These are phyloP conservation scores for Lepus townsendii DNA, from an alignment of 2,797 vertebrate species.

Conservation along the genomic window DNA sequence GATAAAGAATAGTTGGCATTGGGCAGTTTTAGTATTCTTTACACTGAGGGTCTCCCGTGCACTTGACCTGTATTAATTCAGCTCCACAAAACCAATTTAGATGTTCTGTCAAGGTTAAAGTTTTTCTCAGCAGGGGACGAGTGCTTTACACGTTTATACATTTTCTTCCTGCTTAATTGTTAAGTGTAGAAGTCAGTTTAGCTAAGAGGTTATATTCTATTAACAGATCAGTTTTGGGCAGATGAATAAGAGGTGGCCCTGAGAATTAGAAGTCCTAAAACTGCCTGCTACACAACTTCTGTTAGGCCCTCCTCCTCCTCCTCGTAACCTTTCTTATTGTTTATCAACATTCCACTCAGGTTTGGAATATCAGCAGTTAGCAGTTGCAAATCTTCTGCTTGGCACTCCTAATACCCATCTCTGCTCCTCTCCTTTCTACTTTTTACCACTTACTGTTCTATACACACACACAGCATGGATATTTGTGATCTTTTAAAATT, in stretches of 20 bases:
- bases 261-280: neutral
- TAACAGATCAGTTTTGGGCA: neutral
- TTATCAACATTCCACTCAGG: neutral
- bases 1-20: neutral
- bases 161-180: conserved; percentile 35
- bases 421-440: neutral
- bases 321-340: neutral
- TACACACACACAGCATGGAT: rapidly evolving
- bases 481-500: no score
- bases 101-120: conserved; percentile 47
- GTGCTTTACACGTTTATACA: conserved; percentile 52
- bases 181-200: conserved; percentile 44
- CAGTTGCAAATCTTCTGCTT: neutral
- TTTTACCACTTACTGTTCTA: neutral
- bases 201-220: conserved; percentile 20
- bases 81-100: conserved; percentile 33
- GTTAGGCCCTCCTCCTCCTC: neutral
- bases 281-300: neutral
- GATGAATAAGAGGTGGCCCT: neutral
- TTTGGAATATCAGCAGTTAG: neutral
- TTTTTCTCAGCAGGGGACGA: conserved; percentile 34
- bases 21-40: conserved; percentile 12
- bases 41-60: conserved; percentile 33
- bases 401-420: neutral
- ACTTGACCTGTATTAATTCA: conserved; percentile 64